Evolutionary conservation across 2,797 vertebrate genomes (phyloP).

Genomic region (Pygocentrus nattereri): DNA sequence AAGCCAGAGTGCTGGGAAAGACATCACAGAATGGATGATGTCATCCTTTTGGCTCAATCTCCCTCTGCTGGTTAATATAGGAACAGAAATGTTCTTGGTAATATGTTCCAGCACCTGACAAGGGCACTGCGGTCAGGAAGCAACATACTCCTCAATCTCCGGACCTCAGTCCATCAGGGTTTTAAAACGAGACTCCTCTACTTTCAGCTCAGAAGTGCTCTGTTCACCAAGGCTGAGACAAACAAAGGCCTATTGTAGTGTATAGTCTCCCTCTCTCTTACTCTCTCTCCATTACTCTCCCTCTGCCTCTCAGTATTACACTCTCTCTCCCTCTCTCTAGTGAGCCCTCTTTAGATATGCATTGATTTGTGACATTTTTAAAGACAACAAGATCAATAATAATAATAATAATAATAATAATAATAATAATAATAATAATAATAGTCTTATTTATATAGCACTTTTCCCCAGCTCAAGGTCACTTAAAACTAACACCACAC

Average conservation of each 20-base stretch:
- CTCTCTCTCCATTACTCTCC: neutral
- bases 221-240: neutral
- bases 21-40: constrained; percentile 39
- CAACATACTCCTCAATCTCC: neutral
- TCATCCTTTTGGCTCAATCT: constrained; percentile 14
- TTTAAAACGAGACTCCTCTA: neutral
- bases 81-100: constrained; percentile 2
- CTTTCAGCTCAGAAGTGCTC: neutral
- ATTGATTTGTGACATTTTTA: neutral
- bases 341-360: neutral
- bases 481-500: neutral
- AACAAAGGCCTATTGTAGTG: neutral
- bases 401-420: no score
- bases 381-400: no score
- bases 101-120: constrained; percentile 24
- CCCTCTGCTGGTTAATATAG: constrained; percentile 28
- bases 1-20: neutral
- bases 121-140: constrained; percentile 25
- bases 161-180: constrained; percentile 15
- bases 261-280: neutral
- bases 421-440: no score
- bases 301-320: no score
- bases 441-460: neutral
- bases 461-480: neutral
- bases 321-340: neutral